Conservation (phyloP, 2,797 vertebrate genomes). For the Ateles fusciceps region DNA sequence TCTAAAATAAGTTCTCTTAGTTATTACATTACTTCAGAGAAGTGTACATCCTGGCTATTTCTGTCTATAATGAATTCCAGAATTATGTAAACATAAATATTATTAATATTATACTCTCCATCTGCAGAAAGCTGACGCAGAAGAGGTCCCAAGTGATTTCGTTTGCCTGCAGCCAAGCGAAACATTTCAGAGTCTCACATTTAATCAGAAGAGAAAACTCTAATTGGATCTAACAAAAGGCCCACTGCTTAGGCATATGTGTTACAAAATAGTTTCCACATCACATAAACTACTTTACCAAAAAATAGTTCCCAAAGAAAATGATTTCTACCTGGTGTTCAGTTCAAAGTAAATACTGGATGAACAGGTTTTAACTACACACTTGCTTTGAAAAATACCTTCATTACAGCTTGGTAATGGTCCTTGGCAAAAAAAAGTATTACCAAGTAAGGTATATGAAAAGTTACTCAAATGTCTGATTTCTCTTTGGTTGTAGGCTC, state of each 20-base stretch:
- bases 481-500: conserved; percentile 22
- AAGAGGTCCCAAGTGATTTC: conserved; percentile 71
- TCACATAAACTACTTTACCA: conserved; percentile 74
- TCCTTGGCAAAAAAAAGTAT: background rate
- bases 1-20: conserved; percentile 45
- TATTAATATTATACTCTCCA: conserved; percentile 60
- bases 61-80: conserved; percentile 48
- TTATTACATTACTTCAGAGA: background rate
- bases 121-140: conserved; percentile 58
- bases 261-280: conserved; percentile 82
- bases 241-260: conserved; percentile 70
- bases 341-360: conserved; percentile 49
- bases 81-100: conserved; percentile 71
- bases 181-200: conserved; percentile 74
- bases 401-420: background rate
- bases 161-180: conserved; percentile 74
- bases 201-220: conserved; percentile 78
- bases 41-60: conserved; percentile 37
- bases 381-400: conserved; percentile 52
- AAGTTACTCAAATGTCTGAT: conserved; percentile 12
- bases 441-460: background rate
- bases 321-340: conserved; percentile 73
- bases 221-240: conserved; percentile 81
- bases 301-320: conserved; percentile 71
- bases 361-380: conserved; percentile 59